Percentiles rank a stretch among this genome's conserved stretches.
Evolutionary conservation across 2,113 vertebrate species (phyloP).

Genomic region (Ailurus styani): DNA sequence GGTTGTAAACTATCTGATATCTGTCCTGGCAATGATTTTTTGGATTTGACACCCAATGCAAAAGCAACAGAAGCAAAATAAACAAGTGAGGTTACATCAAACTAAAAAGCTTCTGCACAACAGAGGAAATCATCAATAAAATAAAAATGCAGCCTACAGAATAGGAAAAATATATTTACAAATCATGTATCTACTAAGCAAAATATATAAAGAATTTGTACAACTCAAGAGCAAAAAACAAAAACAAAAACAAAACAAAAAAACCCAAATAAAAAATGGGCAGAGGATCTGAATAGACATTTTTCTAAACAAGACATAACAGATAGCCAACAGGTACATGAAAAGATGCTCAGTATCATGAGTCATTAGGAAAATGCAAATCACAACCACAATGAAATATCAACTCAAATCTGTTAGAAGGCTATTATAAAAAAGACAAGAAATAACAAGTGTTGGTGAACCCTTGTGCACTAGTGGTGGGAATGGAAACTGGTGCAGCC

Average conservation of each 20-base stretch:
- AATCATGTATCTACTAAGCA: background rate
- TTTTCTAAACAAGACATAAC: background rate
- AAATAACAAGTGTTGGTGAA: background rate
- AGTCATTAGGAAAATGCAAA: background rate
- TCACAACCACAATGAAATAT: background rate
- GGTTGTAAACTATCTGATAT: too few species aligned
- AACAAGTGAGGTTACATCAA: background rate
- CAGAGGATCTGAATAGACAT: background rate
- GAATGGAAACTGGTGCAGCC: background rate
- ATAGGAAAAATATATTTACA: background rate
- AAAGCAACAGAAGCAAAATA: background rate
- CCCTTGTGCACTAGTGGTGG: background rate
- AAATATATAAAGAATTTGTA: background rate
- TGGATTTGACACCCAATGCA: background rate
- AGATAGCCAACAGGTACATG: background rate
- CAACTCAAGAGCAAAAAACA: background rate
- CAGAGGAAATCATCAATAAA: background rate
- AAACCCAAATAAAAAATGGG: too few species aligned
- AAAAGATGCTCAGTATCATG: background rate
- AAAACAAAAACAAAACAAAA: too few species aligned
- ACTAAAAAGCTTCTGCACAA: background rate
- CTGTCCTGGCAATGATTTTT: background rate
- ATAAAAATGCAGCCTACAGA: background rate
- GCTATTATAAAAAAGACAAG: background rate
- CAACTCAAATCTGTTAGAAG: background rate